These are phyloP conservation scores for Enteromius thamalakanensis DNA, from an alignment of 2,797 vertebrate species.

Conservation along the genomic window DNA sequence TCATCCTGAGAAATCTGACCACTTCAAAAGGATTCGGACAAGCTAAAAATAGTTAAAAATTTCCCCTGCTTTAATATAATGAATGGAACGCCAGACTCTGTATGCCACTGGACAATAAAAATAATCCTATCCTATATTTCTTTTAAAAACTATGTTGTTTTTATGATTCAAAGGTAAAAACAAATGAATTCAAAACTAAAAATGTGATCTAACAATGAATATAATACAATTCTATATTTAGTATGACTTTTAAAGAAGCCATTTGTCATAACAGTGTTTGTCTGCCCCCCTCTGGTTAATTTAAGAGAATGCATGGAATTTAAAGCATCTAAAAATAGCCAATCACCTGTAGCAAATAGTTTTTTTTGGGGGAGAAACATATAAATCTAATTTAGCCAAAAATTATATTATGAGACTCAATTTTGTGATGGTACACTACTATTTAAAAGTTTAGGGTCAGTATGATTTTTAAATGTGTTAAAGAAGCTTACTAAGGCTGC, in stretches of 20 bases:
- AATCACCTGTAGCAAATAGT: not conserved
- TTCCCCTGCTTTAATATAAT: not conserved
- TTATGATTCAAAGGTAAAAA: not conserved
- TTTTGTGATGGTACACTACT: not conserved
- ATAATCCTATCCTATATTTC: not conserved
- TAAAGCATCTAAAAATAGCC: constrained; percentile 1
- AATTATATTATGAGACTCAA: not conserved
- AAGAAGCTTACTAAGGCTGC: not conserved
- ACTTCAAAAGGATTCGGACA: constrained; percentile 7
- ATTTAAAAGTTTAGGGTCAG: not conserved
- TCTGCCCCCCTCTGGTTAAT: constrained; percentile 58
- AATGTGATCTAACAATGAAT: not conserved
- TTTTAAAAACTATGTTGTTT: not conserved
- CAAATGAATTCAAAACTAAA: not conserved
- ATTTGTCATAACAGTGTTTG: not conserved
- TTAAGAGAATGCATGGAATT: constrained; percentile 35
- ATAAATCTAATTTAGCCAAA: not conserved
- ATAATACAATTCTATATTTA: not conserved
- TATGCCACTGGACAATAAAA: not conserved
- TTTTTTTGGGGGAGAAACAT: not conserved
- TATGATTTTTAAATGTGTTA: not conserved
- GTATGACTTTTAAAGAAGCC: not conserved
- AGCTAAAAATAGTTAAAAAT: constrained; percentile 20
- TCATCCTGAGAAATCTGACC: constrained; percentile 33
- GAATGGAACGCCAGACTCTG: not conserved